Percentiles rank a stretch among this genome's conserved stretches.
Evolutionary conservation across 2,113 vertebrate genomes (phyloP).

Genomic region (Eclectus roratus): DNA sequence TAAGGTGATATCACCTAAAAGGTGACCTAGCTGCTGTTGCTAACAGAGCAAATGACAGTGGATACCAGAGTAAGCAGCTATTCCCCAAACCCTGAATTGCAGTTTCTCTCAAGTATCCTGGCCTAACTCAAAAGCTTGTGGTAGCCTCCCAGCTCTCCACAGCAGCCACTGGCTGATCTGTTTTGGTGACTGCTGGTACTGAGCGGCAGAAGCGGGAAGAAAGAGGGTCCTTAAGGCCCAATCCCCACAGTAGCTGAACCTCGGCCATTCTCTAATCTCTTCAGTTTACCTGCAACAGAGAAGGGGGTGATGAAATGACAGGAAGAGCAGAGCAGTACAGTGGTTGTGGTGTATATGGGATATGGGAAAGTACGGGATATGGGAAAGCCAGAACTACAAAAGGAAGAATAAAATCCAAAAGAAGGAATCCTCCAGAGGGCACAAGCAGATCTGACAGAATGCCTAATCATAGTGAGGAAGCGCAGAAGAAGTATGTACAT

Average conservation of each 20-base stretch:
- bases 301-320: not conserved
- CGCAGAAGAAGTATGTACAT: not conserved
- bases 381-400: not conserved
- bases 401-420: not conserved
- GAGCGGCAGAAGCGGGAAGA: not conserved
- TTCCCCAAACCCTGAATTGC: not conserved
- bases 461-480: not conserved
- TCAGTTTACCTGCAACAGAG: not conserved
- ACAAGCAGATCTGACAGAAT: not conserved
- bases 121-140: not conserved
- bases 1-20: not conserved
- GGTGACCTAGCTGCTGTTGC: not conserved
- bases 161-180: not conserved
- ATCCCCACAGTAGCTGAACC: not conserved
- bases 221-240: not conserved
- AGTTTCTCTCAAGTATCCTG: not conserved
- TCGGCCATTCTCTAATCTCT: not conserved
- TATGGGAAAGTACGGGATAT: not conserved
- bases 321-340: not conserved
- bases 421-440: not conserved
- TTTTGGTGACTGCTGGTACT: not conserved
- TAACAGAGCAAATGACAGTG: not conserved
- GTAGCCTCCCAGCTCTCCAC: not conserved
- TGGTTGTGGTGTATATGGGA: not conserved
- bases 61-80: rapidly evolving